Conservation (phyloP, 2,113 vertebrate species). For the Notarius lentiginosus region DNA sequence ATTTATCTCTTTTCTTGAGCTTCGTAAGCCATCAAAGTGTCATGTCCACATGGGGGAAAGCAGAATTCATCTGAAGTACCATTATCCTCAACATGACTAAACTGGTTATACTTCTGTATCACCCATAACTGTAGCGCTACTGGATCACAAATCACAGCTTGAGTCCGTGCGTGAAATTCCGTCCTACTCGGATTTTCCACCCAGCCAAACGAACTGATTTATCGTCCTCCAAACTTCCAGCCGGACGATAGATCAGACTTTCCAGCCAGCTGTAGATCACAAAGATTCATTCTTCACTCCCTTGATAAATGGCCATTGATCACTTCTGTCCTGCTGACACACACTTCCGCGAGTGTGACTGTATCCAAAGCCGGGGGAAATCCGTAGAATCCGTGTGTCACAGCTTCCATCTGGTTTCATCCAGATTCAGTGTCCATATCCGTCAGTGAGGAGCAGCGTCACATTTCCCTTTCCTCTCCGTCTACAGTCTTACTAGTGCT, state of each 20-base stretch:
- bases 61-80: conserved; percentile 4
- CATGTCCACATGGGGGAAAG: not conserved
- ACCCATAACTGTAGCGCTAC: conserved; percentile 26
- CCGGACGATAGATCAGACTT: conserved; percentile 24
- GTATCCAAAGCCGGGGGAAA: conserved; percentile 33
- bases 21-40: conserved; percentile 13
- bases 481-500: too few species aligned
- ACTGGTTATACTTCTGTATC: not conserved
- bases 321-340: conserved; percentile 42
- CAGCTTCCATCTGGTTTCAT: conserved; percentile 35
- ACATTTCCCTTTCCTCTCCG: not conserved
- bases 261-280: conserved; percentile 51
- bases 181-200: conserved; percentile 48
- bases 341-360: conserved; percentile 28
- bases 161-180: conserved; percentile 45
- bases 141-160: conserved; percentile 42
- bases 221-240: conserved; percentile 49
- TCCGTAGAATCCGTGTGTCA: conserved; percentile 38
- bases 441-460: not conserved
- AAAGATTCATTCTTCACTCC: conserved; percentile 47
- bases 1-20: conserved; percentile 11
- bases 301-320: conserved; percentile 46
- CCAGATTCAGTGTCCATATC: conserved; percentile 27
- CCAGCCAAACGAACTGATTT: conserved; percentile 53
- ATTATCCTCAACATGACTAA: conserved; percentile 21